Conservation (phyloP, 2,888 invertebrate species). For the Drosophila mercatorum region DNA sequence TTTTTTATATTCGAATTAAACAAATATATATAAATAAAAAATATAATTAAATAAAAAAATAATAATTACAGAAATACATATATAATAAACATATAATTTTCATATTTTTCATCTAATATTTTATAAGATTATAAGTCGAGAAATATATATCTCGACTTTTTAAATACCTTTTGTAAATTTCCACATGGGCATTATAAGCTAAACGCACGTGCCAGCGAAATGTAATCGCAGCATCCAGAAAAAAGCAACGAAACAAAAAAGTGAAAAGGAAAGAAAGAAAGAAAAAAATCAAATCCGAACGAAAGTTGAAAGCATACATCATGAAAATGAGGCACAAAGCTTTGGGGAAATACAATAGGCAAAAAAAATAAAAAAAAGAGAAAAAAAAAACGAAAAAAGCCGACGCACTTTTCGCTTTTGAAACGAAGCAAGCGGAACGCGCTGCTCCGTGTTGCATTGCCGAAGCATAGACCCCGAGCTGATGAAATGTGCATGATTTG, state of each 20-base stretch:
- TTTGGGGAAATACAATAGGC: constrained; percentile 44
- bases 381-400: constrained; percentile 8
- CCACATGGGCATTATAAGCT: constrained; percentile 52
- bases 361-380: constrained; percentile 35
- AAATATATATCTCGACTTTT: not conserved
- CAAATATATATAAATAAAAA: no score
- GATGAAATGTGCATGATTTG: constrained; percentile 73
- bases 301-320: constrained; percentile 58
- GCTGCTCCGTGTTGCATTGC: constrained; percentile 31
- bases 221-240: constrained; percentile 46
- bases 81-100: not conserved
- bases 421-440: constrained; percentile 65
- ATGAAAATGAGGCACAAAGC: constrained; percentile 38
- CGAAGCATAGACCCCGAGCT: constrained; percentile 32
- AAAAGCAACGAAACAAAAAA: constrained; percentile 42
- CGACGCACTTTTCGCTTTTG: constrained; percentile 74
- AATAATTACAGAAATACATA: no score
- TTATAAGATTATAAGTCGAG: not conserved
- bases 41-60: no score
- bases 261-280: constrained; percentile 12
- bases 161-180: constrained; percentile 38
- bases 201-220: constrained; percentile 59
- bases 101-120: not conserved
- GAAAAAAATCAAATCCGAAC: constrained; percentile 46
- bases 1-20: no score